Evolutionary conservation across 2,797 vertebrate species (phyloP).

Genomic region (Novumbra hubbsi): DNA sequence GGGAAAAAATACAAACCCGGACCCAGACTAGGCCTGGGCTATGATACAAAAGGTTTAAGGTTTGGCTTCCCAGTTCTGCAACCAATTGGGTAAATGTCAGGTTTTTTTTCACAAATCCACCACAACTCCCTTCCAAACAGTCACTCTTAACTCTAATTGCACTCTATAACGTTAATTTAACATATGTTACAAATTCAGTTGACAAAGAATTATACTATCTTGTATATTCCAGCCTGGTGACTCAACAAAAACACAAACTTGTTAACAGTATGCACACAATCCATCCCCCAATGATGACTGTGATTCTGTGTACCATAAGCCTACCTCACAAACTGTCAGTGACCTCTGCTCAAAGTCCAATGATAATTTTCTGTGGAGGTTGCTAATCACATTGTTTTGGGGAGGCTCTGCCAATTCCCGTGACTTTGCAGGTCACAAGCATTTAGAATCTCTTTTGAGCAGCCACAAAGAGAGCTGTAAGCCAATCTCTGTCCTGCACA

Average conservation of each 20-base stretch:
- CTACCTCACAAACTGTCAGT: neutral
- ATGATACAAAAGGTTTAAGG: no score
- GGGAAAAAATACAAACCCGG: no score
- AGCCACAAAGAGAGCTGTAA: neutral
- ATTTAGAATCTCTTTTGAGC: neutral
- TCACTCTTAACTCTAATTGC: no score
- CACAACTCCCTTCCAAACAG: no score
- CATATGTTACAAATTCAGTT: no score
- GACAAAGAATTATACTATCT: no score
- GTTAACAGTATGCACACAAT: neutral
- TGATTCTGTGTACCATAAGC: neutral
- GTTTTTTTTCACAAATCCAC: no score
- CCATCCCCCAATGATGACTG: constrained; percentile 13
- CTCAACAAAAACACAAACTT: neutral
- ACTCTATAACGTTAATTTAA: no score
- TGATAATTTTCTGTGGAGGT: neutral
- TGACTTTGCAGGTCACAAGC: neutral
- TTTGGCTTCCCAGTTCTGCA: no score
- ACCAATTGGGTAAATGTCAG: no score
- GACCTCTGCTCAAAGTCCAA: neutral
- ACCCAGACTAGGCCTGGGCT: no score
- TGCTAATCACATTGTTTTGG: neutral
- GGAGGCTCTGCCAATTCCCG: neutral
- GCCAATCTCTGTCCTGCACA: neutral
- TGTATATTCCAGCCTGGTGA: no score